Conservation (phyloP, 2,888 invertebrate genomes). For the Andrena hattorfiana region DNA sequence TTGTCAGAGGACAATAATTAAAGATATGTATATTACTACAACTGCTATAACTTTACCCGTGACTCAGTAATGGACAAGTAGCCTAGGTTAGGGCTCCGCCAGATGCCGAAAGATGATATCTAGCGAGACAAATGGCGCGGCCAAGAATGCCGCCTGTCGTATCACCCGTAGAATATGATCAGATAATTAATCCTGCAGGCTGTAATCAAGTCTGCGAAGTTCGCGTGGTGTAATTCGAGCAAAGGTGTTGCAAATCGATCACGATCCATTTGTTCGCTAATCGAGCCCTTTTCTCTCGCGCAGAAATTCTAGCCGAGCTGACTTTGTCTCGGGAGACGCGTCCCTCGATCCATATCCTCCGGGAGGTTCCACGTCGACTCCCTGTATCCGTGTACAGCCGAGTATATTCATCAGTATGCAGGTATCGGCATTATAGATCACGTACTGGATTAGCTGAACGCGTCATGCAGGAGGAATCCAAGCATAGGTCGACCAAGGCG, state of each 20-base stretch:
- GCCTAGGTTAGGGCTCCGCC: not conserved
- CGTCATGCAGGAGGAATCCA: slow-evolving; percentile 48
- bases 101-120: slow-evolving; percentile 39
- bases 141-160: not conserved
- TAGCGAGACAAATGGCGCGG: slow-evolving; percentile 23
- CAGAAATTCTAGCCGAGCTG: not conserved
- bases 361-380: not conserved
- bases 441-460: slow-evolving; percentile 57
- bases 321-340: not conserved
- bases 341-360: not conserved
- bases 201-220: not conserved
- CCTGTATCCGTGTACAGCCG: not conserved
- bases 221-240: no score
- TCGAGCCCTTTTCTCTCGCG: not conserved
- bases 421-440: slow-evolving; percentile 53
- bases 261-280: not conserved
- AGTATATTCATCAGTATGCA: slow-evolving; percentile 50
- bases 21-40: not conserved
- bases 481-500: slow-evolving; percentile 47
- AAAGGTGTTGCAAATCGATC: no score
- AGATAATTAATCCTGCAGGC: slow-evolving; percentile 11
- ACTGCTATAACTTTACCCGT: not conserved
- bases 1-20: no score
- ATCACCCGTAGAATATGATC: slow-evolving; percentile 17
- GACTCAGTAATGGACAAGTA: slow-evolving; percentile 18